Base-by-base conservation (phyloP, 2,888 invertebrate species). In the Epistrophella euchroma region DNA sequence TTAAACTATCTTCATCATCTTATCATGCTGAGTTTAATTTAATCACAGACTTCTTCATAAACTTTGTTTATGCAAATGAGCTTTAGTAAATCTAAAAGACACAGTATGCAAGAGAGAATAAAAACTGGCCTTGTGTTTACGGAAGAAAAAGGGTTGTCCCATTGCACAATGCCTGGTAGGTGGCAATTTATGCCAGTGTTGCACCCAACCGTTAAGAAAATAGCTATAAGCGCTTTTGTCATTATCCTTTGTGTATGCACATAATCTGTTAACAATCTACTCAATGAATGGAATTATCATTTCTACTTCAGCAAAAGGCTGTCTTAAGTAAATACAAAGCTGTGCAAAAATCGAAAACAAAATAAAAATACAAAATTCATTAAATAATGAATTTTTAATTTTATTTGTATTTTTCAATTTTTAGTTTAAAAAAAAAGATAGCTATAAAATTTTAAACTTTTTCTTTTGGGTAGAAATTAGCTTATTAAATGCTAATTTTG, bases 51-150 rank as follows among this genome's bases (percentile, higher is more conserved):
- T 62, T 43, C 25, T 58, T 40, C 40, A n/a, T n/a, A 43, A 62
- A 62, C 60, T 40, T 60, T 60, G 22, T 40, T 25, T 62, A 62
- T 62, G 60, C 60, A 62, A 62, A 58, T 58, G 15, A 58, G 37
- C 6, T n/a, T n/a, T 50, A 6, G n/a, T 45, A 9, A 9, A 32
- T n/a, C 10, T 45, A 7, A n/a, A n/a, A n/a, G n/a, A 2, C 15
- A 52, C 13, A 55, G 15, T n/a, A 3, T 28, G 2, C 52, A 55
- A 28, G 13, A 40, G 6, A 40, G 7, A 45, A 6, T 1, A 17
- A 22, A 22, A 10, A 22, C 2, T 19, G 4, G 4, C 22, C 4
- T 50, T 50, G 47, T 50, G 47, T 50, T 50, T 50, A 32, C 32
- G 32, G 28, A 32, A 32, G 9, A 32, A 9, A 32, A 32, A 5